Evolutionary conservation across 92 coral and sea anemone species (phyloP).

Genomic region (Siderastrea radians): DNA sequence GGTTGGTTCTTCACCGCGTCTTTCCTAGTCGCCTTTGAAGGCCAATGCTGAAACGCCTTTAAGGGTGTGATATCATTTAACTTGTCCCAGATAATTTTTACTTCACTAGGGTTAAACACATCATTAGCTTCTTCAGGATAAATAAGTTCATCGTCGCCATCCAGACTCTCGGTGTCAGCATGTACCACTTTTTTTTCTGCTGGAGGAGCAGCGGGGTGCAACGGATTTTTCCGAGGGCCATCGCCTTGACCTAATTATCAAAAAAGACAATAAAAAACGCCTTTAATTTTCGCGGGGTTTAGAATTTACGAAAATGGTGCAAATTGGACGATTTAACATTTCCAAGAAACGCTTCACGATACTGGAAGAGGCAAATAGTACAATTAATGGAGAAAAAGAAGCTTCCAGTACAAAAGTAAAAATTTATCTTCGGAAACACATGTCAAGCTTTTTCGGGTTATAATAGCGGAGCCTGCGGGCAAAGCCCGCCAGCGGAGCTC

Average conservation of each 20-base stretch:
- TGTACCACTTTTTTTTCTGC: background rate
- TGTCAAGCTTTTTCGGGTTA: too few relatives aligned
- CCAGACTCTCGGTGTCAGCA: background rate
- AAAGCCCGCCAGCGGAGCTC: too few relatives aligned
- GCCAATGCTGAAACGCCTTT: constrained; percentile 3
- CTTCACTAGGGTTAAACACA: background rate
- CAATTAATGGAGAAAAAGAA: too few relatives aligned
- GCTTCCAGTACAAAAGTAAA: too few relatives aligned
- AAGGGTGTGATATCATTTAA: background rate
- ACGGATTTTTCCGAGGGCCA: background rate
- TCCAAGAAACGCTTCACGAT: too few relatives aligned
- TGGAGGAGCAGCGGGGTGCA: background rate
- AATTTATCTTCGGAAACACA: too few relatives aligned
- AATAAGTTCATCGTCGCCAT: background rate
- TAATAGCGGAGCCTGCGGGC: too few relatives aligned
- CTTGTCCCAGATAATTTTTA: constrained; percentile 19
- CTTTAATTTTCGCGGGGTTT: too few relatives aligned
- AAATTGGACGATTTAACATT: too few relatives aligned
- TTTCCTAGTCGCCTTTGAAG: constrained; percentile 4
- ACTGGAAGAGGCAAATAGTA: too few relatives aligned
- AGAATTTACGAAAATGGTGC: too few relatives aligned
- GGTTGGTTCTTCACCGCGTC: background rate
- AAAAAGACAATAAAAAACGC: too few relatives aligned
- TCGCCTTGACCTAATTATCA: background rate
- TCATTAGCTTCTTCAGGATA: constrained; percentile 19